Conservation (phyloP, 2,888 invertebrate genomes). For the Drosophila stalkeri region DNA sequence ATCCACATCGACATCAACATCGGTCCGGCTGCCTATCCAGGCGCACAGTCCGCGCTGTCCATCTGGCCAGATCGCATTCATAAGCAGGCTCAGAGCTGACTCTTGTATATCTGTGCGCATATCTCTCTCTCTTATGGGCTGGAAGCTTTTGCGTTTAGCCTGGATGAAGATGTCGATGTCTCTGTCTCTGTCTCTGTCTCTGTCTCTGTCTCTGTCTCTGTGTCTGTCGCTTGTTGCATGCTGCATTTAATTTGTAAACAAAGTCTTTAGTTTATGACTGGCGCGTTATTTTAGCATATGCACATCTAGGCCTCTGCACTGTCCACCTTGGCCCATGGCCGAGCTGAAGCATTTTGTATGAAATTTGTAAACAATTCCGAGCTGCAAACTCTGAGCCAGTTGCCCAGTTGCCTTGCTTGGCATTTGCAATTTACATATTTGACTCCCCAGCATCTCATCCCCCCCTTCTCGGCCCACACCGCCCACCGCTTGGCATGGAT, state of each 20-base stretch:
- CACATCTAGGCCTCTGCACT: constrained; percentile 45
- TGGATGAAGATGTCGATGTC: constrained; percentile 66
- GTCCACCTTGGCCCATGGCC: constrained; percentile 30
- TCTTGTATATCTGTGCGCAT: constrained; percentile 51
- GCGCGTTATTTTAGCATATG: constrained; percentile 76
- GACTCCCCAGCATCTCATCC: not conserved
- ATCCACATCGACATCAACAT: not conserved
- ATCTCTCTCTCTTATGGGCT: constrained; percentile 43
- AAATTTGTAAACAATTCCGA: constrained; percentile 80
- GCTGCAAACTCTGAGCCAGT: constrained; percentile 3
- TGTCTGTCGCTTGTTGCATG: constrained; percentile 60
- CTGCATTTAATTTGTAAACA: constrained; percentile 82
- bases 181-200: constrained; percentile 20
- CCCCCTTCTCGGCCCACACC: not conserved
- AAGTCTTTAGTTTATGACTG: constrained; percentile 82
- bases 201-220: constrained; percentile 18
- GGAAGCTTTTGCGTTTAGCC: constrained; percentile 34
- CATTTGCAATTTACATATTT: constrained; percentile 54
- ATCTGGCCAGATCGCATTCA: constrained; percentile 59
- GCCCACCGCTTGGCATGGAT: constrained; percentile 6
- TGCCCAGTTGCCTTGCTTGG: constrained; percentile 22
- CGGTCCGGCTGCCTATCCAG: constrained; percentile 29
- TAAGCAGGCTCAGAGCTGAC: constrained; percentile 47
- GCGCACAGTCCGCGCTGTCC: constrained; percentile 29
- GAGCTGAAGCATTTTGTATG: constrained; percentile 59